These are phyloP conservation scores for Sclerodermus sp. DNA, from an alignment of 2,888 invertebrate species.

Conservation along the genomic window DNA sequence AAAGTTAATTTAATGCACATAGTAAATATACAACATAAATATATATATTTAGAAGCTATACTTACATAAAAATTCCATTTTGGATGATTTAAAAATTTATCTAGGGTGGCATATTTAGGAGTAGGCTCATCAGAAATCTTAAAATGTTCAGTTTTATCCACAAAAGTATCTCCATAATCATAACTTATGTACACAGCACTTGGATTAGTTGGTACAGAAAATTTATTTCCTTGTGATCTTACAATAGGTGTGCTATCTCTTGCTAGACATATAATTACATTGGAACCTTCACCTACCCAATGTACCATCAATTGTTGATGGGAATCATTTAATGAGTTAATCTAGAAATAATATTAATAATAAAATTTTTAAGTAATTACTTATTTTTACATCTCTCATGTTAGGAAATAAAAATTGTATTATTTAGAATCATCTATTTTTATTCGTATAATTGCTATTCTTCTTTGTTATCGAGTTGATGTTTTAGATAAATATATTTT, in stretches of 20 bases:
- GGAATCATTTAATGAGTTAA: constrained; percentile 76
- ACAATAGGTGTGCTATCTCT: constrained; percentile 67
- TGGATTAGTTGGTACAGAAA: constrained; percentile 56
- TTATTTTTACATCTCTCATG: not conserved
- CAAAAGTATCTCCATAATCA: constrained; percentile 81
- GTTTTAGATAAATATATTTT: no score
- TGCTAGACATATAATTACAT: constrained; percentile 85
- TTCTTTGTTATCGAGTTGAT: not conserved
- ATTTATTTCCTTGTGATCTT: constrained; percentile 28
- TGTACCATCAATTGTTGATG: constrained; percentile 90
- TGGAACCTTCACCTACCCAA: constrained; percentile 87
- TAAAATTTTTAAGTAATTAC: not conserved
- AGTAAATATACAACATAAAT: not conserved
- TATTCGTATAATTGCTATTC: not conserved
- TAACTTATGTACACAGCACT: constrained; percentile 84
- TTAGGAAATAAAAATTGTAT: not conserved
- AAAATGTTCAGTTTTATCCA: constrained; percentile 73
- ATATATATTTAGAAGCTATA: constrained; percentile 39
- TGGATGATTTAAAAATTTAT: constrained; percentile 84
- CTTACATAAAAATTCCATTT: constrained; percentile 78
- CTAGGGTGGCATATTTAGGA: constrained; percentile 68
- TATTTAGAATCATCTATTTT: not conserved
- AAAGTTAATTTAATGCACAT: not conserved
- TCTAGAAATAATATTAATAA: constrained; percentile 59
- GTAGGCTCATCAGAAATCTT: constrained; percentile 58